Evolutionary conservation across 2,888 invertebrate genomes (phyloP).

Genomic region (Mayetiola destructor): DNA sequence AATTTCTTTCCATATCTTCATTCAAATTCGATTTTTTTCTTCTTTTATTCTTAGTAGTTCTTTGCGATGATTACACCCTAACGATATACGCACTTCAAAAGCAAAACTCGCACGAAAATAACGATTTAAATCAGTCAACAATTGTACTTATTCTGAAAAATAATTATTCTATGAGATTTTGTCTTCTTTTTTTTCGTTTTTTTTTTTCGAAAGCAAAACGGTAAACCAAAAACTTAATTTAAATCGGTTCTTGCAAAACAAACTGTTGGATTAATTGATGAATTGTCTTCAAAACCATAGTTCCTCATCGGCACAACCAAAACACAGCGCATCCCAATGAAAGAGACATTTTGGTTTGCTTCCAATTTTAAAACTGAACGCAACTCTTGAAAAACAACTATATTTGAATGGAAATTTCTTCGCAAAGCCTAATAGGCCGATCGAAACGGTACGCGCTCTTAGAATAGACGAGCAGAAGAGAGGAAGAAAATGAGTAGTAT

Average conservation of each 20-base stretch:
- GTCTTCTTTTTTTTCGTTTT: not conserved
- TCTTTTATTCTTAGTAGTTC: not conserved
- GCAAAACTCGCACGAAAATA: not conserved
- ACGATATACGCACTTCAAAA: no score
- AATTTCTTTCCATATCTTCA: not conserved
- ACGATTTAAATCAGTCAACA: not conserved
- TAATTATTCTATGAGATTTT: not conserved
- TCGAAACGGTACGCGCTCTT: not conserved
- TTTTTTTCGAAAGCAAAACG: not conserved
- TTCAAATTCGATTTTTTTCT: not conserved
- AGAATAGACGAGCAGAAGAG: not conserved
- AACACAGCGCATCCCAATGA: not conserved
- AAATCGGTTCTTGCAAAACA: not conserved
- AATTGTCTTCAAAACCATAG: no score
- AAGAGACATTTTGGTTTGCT: not conserved
- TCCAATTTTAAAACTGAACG: not conserved
- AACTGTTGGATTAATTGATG: no score
- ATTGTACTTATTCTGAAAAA: not conserved
- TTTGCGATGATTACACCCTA: no score
- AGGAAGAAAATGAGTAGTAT: not conserved
- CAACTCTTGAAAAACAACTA: not conserved
- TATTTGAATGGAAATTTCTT: not conserved
- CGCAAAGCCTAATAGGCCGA: not conserved
- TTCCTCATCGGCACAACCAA: not conserved
- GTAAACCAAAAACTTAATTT: not conserved